Percentiles rank a stretch among this genome's conserved stretches.
phyloP scores from a whole-genome alignment of 2,888 invertebrate species.

The Conomelus anceps region DNA sequence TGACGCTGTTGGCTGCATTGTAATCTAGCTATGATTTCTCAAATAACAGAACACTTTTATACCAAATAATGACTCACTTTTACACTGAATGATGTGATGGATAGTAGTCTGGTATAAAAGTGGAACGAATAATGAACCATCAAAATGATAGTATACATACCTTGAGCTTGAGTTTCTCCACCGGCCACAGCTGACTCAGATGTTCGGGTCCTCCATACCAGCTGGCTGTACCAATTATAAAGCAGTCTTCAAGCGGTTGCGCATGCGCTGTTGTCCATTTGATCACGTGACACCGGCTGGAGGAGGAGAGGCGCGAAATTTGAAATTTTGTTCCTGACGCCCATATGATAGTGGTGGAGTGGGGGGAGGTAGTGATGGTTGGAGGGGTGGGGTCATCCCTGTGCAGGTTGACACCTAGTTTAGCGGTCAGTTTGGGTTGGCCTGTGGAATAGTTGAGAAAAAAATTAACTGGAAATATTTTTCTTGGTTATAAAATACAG shows the following conservation, averaged over 20 bases:
- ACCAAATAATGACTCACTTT: no score
- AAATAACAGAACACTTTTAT: no score
- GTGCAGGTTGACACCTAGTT: neutral
- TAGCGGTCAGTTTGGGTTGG: neutral
- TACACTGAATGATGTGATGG: no score
- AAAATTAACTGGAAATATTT: neutral
- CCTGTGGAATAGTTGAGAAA: neutral
- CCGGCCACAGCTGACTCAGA: neutral
- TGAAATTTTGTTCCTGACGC: neutral
- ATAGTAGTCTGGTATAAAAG: no score
- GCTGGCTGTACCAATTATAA: neutral
- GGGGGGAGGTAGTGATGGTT: neutral
- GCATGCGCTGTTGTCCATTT: neutral
- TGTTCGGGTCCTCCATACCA: neutral
- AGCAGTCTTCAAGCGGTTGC: neutral
- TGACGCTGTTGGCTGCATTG: no score
- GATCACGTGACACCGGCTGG: neutral
- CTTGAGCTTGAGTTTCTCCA: neutral
- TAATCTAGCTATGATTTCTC: no score
- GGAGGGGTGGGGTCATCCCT: neutral
- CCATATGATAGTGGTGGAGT: neutral
- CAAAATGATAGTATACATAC: neutral
- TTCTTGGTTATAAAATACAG: no score
- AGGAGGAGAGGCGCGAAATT: neutral
- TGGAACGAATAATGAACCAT: no score